phyloP scores from a whole-genome alignment of 1,140 invertebrate genomes.

The Trichonephila clavipes region DNA sequence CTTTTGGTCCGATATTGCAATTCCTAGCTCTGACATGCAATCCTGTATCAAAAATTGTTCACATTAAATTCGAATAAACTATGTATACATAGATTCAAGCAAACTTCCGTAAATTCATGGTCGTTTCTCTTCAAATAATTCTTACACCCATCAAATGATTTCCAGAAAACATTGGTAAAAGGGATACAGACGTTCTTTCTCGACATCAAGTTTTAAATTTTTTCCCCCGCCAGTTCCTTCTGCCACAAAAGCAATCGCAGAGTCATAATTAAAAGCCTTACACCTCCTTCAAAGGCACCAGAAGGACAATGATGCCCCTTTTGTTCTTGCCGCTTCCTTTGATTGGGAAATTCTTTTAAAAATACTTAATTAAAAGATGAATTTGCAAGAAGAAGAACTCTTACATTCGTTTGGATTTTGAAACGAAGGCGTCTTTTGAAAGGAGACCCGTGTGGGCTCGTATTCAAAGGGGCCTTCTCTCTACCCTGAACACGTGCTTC shows the following conservation, averaged over 20 bases:
- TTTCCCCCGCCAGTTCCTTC: neutral
- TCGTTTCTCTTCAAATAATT: neutral
- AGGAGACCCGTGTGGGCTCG: conserved; percentile 1
- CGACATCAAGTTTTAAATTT: neutral
- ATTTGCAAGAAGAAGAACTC: conserved; percentile 40
- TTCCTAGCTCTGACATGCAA: too few species aligned
- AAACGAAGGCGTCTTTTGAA: conserved; percentile 12
- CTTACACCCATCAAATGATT: neutral
- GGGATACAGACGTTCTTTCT: neutral
- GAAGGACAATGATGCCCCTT: neutral
- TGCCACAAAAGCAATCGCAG: conserved; percentile 32
- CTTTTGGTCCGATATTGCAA: too few species aligned
- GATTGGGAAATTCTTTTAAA: conserved; percentile 39
- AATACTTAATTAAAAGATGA: conserved; percentile 64
- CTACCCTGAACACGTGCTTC: conserved; percentile 38
- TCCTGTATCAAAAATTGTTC: too few species aligned
- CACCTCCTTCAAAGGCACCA: neutral
- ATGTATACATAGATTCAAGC: too few species aligned
- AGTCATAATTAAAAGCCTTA: conserved; percentile 49
- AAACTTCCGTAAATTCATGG: too few species aligned
- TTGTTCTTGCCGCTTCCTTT: conserved; percentile 7
- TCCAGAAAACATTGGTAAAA: neutral
- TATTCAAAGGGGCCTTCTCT: neutral
- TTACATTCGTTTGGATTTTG: conserved; percentile 63
- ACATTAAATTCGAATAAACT: too few species aligned